Evolutionary conservation across 2,797 vertebrate genomes (phyloP).

Genomic region (Eulemur albifrons): DNA sequence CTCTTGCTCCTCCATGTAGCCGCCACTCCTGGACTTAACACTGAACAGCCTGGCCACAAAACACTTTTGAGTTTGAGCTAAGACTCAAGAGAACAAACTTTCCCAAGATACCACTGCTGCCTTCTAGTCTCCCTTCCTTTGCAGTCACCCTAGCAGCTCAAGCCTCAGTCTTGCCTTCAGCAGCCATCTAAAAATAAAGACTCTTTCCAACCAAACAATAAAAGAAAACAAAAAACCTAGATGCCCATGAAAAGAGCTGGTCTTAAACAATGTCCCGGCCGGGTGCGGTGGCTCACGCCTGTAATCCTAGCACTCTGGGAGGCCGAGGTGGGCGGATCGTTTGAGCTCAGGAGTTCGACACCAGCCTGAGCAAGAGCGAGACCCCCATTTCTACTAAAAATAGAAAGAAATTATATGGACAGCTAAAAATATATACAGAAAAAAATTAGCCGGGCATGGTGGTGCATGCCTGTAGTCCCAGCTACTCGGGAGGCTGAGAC

Average conservation of each 20-base stretch:
- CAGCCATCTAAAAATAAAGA: background rate
- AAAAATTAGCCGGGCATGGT: too few relatives aligned
- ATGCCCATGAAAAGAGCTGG: background rate
- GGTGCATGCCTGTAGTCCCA: too few relatives aligned
- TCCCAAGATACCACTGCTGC: background rate
- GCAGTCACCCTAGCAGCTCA: background rate
- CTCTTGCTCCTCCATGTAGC: background rate
- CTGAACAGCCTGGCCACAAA: background rate
- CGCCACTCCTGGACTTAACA: background rate
- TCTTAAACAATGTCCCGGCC: background rate
- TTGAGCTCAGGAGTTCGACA: too few relatives aligned
- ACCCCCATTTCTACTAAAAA: too few relatives aligned
- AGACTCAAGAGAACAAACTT: background rate
- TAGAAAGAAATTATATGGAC: too few relatives aligned
- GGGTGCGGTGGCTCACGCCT: too few relatives aligned
- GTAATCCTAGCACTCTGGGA: too few relatives aligned
- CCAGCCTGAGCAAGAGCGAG: too few relatives aligned
- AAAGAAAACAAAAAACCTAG: background rate
- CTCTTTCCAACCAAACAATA: background rate
- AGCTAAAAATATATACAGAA: too few relatives aligned
- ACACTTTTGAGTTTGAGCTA: background rate
- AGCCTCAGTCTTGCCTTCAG: background rate
- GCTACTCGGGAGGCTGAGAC: too few relatives aligned
- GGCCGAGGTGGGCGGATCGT: too few relatives aligned
- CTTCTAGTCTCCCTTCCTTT: background rate